These are phyloP conservation scores for Centropus unirufus DNA, from an alignment of 2,113 vertebrate species.

Conservation along the genomic window DNA sequence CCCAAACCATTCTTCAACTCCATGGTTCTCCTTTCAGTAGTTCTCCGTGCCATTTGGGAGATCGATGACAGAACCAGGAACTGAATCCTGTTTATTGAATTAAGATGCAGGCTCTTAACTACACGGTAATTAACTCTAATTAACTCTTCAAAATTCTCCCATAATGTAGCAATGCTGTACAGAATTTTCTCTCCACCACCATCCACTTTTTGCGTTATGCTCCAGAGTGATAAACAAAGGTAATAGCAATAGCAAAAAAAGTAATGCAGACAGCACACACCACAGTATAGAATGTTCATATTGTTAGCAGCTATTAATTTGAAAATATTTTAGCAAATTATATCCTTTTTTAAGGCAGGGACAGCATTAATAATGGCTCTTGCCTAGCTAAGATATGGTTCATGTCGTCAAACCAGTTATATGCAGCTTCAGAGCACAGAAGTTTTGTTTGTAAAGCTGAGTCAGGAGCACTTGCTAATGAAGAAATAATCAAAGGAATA, in stretches of 20 bases:
- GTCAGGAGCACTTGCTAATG: constrained; percentile 9
- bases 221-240: not conserved
- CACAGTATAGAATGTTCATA: not conserved
- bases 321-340: not conserved
- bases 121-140: not conserved
- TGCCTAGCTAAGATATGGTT: not conserved
- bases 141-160: not conserved
- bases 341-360: not conserved
- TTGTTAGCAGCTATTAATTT: not conserved
- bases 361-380: not conserved
- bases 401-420: not conserved
- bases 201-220: not conserved
- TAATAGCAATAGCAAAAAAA: not conserved
- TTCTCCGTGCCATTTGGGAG: not conserved
- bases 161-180: accelerated
- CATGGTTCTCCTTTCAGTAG: not conserved
- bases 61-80: not conserved
- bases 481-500: not conserved
- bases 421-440: not conserved
- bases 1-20: too few species aligned
- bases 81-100: accelerated
- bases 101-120: not conserved
- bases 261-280: not conserved
- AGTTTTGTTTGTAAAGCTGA: constrained; percentile 6
- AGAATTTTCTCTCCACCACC: accelerated